These are phyloP conservation scores for Benthosema pterotum DNA, from an alignment of 2,797 vertebrate genomes.

Conservation along the genomic window DNA sequence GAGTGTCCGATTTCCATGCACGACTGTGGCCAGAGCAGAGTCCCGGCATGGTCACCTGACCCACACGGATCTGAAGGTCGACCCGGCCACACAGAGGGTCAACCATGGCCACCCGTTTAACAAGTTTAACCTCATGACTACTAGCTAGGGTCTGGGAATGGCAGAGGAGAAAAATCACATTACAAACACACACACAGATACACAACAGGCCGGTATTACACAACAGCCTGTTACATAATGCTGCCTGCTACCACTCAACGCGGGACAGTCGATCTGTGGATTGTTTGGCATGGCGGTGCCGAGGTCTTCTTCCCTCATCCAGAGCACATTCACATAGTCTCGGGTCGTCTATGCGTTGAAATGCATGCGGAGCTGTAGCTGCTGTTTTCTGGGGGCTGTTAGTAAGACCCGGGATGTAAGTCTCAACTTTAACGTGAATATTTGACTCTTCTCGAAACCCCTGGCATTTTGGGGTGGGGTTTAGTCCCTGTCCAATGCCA, in stretches of 20 bases:
- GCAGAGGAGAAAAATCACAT: conserved; percentile 67
- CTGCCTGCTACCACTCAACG: conserved; percentile 50
- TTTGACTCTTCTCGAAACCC: too few species aligned
- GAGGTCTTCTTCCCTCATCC: conserved; percentile 31
- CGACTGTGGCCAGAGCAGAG: conserved; percentile 24
- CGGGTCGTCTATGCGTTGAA: too few species aligned
- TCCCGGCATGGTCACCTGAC: conserved; percentile 34
- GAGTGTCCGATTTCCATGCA: conserved; percentile 17
- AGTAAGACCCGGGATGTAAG: too few species aligned
- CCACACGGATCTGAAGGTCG: conserved; percentile 30
- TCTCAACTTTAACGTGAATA: too few species aligned
- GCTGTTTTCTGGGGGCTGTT: too few species aligned
- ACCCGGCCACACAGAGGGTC: conserved; percentile 15
- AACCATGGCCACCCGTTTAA: conserved; percentile 50
- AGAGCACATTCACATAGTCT: too few species aligned
- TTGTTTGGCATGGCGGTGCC: conserved; percentile 50
- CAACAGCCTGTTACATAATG: conserved; percentile 73
- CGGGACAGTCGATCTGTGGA: conserved; percentile 46
- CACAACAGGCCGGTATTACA: conserved; percentile 54
- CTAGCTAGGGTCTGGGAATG: conserved; percentile 46
- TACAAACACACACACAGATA: conserved; percentile 49
- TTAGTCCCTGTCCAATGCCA: too few species aligned
- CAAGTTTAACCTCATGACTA: conserved; percentile 65
- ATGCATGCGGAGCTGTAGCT: too few species aligned
- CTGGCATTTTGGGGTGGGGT: too few species aligned